Evolutionary conservation across 1,140 invertebrate genomes (phyloP).

Genomic region (Heliothis virescens): DNA sequence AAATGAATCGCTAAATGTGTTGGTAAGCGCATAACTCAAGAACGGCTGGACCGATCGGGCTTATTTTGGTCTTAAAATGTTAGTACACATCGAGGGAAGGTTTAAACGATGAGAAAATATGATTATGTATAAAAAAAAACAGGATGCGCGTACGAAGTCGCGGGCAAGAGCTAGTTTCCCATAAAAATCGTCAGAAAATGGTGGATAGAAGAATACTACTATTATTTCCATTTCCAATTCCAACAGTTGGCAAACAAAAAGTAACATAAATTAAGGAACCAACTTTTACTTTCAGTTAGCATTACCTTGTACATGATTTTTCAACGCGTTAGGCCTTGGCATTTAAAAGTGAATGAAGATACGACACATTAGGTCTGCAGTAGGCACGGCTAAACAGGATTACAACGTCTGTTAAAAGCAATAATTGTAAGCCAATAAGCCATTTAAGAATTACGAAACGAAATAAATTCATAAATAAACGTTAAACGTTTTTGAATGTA

Average conservation of each 20-base stretch:
- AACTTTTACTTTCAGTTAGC: constrained; percentile 54
- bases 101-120: too few relatives aligned
- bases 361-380: constrained; percentile 57
- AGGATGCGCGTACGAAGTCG: too few relatives aligned
- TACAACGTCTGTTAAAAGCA: constrained; percentile 52
- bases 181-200: too few relatives aligned
- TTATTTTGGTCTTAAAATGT: too few relatives aligned
- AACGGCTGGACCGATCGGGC: too few relatives aligned
- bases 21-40: too few relatives aligned
- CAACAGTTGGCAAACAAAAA: constrained; percentile 7
- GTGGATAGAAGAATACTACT: too few relatives aligned
- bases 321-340: constrained; percentile 63
- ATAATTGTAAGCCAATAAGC: constrained; percentile 60
- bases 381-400: constrained; percentile 49
- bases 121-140: too few relatives aligned
- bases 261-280: constrained; percentile 27
- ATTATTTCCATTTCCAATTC: too few relatives aligned
- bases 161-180: too few relatives aligned
- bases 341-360: constrained; percentile 68
- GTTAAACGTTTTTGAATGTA: not conserved
- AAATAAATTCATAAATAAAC: constrained; percentile 34
- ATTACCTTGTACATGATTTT: constrained; percentile 59
- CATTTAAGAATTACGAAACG: constrained; percentile 51
- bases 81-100: too few relatives aligned
- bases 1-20: too few relatives aligned